A percentile compares a stretch with the other conserved stretches of the same genome.
Conservation (phyloP, 2,888 invertebrate genomes). For the Falcaria lacertinaria region DNA sequence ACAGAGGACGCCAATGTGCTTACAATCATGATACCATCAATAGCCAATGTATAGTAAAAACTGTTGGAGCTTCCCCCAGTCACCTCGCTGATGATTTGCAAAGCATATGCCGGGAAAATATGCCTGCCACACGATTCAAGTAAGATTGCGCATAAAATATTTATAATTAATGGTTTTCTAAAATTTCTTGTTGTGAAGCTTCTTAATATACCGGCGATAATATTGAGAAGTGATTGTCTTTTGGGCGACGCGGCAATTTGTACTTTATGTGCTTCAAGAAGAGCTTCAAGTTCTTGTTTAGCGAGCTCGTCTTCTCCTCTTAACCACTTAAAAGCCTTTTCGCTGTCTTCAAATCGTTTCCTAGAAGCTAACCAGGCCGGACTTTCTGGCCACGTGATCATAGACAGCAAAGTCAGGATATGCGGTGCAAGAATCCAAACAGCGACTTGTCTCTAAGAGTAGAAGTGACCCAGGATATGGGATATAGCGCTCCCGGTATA, state of each 20-base stretch:
- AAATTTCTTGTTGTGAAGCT: slow-evolving; percentile 30
- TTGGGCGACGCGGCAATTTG: slow-evolving; percentile 4
- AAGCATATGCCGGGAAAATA: slow-evolving; percentile 39
- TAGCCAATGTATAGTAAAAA: slow-evolving; percentile 33
- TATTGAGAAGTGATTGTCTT: neutral
- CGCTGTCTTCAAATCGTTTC: slow-evolving; percentile 16
- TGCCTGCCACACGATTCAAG: slow-evolving; percentile 40
- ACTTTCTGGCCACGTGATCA: slow-evolving; percentile 30
- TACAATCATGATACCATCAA: slow-evolving; percentile 36
- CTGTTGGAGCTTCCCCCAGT: slow-evolving; percentile 30
- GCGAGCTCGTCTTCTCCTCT: slow-evolving; percentile 62
- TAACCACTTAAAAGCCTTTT: slow-evolving; percentile 58
- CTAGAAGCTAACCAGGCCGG: slow-evolving; percentile 25
- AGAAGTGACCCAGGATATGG: slow-evolving; percentile 23
- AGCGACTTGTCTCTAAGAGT: slow-evolving; percentile 28
- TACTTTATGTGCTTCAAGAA: slow-evolving; percentile 24
- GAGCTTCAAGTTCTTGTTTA: slow-evolving; percentile 28
- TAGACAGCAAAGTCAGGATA: slow-evolving; percentile 10
- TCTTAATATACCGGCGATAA: slow-evolving; percentile 11
- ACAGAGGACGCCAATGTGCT: slow-evolving; percentile 35
- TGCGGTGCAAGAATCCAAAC: slow-evolving; percentile 20
- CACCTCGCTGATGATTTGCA: slow-evolving; percentile 32
- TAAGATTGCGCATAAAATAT: slow-evolving; percentile 26
- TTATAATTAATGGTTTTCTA: slow-evolving; percentile 32
- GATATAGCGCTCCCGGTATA: slow-evolving; percentile 18